A percentile compares a stretch with the other conserved stretches of the same genome.
These are phyloP conservation scores for Gymnoscopelus microlampas DNA, from an alignment of 2,797 vertebrate species.

Conservation along the genomic window DNA sequence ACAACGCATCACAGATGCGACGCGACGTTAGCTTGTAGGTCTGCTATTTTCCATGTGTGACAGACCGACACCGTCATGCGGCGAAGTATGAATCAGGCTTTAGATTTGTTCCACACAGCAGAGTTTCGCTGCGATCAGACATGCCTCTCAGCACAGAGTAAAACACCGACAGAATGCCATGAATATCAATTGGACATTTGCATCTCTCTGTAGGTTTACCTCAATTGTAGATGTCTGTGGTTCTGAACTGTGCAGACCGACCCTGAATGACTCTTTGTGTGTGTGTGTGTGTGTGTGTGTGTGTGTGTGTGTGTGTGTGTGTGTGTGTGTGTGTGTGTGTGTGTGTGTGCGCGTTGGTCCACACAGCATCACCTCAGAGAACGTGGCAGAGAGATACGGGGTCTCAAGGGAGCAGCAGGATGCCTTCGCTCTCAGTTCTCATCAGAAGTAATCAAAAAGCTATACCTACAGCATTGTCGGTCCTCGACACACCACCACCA, in stretches of 20 bases:
- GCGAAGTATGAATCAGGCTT: too few relatives aligned
- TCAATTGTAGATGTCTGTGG: conserved; percentile 42
- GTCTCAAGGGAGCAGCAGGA: conserved; percentile 91
- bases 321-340: conserved; percentile 10
- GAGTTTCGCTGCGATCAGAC: conserved; percentile 51
- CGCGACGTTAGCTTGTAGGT: too few relatives aligned
- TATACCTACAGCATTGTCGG: neutral
- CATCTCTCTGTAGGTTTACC: conserved; percentile 67
- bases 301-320: conserved; percentile 13
- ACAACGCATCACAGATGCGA: too few relatives aligned
- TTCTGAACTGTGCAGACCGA: conserved; percentile 39
- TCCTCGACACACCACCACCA: neutral
- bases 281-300: conserved; percentile 9
- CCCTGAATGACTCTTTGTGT: neutral
- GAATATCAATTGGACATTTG: conserved; percentile 76
- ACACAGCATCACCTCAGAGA: conserved; percentile 88
- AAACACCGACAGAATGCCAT: conserved; percentile 53
- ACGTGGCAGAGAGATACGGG: conserved; percentile 88
- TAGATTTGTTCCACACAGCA: conserved; percentile 49
- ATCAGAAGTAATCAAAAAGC: conserved; percentile 84
- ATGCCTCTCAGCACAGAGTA: conserved; percentile 46
- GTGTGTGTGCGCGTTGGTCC: conserved; percentile 6
- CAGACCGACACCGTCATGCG: too few relatives aligned
- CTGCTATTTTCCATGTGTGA: too few relatives aligned
- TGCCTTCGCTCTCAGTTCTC: conserved; percentile 87